These are phyloP conservation scores for Subanguina moxae DNA, from an alignment of 1,140 invertebrate genomes.

Conservation along the genomic window DNA sequence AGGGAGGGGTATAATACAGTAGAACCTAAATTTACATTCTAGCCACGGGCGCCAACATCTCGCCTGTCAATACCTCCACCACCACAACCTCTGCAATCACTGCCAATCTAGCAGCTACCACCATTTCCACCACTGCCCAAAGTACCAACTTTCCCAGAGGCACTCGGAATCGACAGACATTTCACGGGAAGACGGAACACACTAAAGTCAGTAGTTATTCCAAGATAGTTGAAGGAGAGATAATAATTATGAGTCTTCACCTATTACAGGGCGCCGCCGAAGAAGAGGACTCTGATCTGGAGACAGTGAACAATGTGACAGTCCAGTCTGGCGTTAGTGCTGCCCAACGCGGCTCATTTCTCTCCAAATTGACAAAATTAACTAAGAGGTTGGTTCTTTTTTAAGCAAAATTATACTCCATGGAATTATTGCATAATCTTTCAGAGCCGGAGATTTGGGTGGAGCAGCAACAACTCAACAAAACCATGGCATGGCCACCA, in stretches of 20 bases:
- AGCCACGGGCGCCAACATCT: slow-evolving; percentile 44
- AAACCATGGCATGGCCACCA: not conserved
- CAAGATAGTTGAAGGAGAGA: not conserved
- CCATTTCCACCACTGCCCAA: slow-evolving; percentile 18
- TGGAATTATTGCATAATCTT: not conserved
- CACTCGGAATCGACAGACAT: slow-evolving; percentile 56
- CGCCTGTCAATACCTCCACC: slow-evolving; percentile 15
- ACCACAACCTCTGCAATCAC: slow-evolving; percentile 19
- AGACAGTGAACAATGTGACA: slow-evolving; percentile 22
- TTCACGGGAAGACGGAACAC: slow-evolving; percentile 59
- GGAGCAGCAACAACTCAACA: not conserved
- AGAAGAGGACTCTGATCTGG: slow-evolving; percentile 48
- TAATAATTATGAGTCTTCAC: slow-evolving; percentile 4
- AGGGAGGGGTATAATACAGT: no score
- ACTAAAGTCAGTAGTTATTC: slow-evolving; percentile 43
- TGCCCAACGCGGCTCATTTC: slow-evolving; percentile 48
- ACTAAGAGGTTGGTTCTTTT: slow-evolving; percentile 50
- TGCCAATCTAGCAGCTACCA: slow-evolving; percentile 12
- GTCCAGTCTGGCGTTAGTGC: slow-evolving; percentile 7
- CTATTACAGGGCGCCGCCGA: slow-evolving; percentile 31
- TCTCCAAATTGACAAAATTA: slow-evolving; percentile 56
- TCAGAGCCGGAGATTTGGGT: not conserved
- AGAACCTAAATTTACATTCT: no score
- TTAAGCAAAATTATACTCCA: not conserved
- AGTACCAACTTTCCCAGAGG: slow-evolving; percentile 51